Evolutionary conservation across 2,797 vertebrate genomes (phyloP).

Genomic region (Alauda arvensis): DNA sequence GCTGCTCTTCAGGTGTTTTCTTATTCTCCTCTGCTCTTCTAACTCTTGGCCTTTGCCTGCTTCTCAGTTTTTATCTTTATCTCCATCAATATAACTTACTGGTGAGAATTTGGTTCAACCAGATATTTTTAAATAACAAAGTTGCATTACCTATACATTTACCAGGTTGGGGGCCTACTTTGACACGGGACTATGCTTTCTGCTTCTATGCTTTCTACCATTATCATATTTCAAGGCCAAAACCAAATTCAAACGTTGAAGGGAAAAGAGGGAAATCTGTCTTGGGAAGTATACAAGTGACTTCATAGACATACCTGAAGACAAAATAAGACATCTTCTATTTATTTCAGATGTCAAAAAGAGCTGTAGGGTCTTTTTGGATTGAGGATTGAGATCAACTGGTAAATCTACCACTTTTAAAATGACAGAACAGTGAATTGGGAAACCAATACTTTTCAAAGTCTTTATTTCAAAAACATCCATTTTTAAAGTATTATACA

Average conservation of each 20-base stretch:
- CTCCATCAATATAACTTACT: not conserved
- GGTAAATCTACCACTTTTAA: not conserved
- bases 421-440: not conserved
- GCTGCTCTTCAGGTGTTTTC: not conserved
- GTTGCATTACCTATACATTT: not conserved
- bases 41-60: not conserved
- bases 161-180: not conserved
- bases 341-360: not conserved
- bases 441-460: not conserved
- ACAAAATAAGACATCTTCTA: not conserved
- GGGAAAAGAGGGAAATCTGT: not conserved
- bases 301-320: not conserved
- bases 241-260: not conserved
- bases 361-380: not conserved
- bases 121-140: not conserved
- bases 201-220: not conserved
- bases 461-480: not conserved
- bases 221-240: not conserved
- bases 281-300: not conserved
- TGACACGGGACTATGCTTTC: not conserved
- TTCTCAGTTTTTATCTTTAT: not conserved
- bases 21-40: not conserved
- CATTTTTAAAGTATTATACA: not conserved
- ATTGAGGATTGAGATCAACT: not conserved
- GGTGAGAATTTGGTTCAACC: not conserved